Evolutionary conservation across 2,113 vertebrate genomes (phyloP).

Genomic region (Lates calcarifer): DNA sequence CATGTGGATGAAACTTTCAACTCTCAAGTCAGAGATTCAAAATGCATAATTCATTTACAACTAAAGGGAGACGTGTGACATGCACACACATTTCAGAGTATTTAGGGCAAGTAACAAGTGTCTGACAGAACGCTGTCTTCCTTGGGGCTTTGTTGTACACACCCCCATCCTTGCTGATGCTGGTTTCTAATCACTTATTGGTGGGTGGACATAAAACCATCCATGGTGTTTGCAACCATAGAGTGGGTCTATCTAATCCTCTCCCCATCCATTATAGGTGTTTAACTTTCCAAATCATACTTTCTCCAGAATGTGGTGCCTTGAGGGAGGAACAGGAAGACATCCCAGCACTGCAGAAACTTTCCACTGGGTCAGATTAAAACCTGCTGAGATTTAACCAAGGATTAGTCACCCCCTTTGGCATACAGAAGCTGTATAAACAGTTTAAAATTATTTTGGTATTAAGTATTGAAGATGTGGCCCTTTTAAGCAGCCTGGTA

Average conservation of each 20-base stretch:
- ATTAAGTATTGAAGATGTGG: conserved; percentile 47
- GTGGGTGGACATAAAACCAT: conserved; percentile 72
- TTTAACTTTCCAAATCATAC: conserved; percentile 59
- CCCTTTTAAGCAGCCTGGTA: conserved; percentile 32
- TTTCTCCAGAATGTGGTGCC: conserved; percentile 43
- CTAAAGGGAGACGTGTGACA: conserved; percentile 14
- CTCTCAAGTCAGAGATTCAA: conserved; percentile 13
- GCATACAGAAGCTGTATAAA: conserved; percentile 53
- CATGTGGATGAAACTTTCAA: conserved; percentile 35
- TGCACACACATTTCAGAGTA: conserved; percentile 7
- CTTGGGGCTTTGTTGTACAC: conserved; percentile 28
- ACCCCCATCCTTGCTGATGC: conserved; percentile 45
- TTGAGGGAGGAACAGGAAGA: conserved; percentile 47
- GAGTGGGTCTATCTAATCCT: conserved; percentile 72
- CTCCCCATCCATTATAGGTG: conserved; percentile 54
- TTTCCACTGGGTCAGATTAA: conserved; percentile 72
- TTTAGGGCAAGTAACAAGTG: conserved; percentile 25
- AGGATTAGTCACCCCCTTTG: conserved; percentile 69
- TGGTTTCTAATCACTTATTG: conserved; percentile 55
- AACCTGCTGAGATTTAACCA: conserved; percentile 69
- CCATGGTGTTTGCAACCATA: conserved; percentile 39
- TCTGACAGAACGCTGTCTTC: background rate
- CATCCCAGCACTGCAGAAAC: conserved; percentile 52
- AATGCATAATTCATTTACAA: conserved; percentile 24
- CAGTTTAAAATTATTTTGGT: conserved; percentile 59